Base-by-base conservation (phyloP, 2,113 vertebrate genomes). In the Phylloscopus trochiloides region DNA sequence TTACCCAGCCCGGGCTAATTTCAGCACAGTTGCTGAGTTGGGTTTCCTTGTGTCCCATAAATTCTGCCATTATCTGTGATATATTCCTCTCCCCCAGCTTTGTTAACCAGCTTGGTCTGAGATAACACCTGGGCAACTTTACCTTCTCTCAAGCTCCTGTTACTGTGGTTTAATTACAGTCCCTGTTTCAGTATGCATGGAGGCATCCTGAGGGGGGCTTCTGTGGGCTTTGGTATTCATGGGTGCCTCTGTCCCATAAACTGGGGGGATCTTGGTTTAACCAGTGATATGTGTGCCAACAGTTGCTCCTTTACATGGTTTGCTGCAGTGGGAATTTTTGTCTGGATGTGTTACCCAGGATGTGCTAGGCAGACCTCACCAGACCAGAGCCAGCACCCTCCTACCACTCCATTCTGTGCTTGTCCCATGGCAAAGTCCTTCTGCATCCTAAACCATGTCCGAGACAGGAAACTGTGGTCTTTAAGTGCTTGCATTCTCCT, bases 1-100 rank as follows among this genome's bases (percentile, higher is more conserved):
- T 68, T 43, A 51, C 7, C 51, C 1, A 0, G 13, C 31, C 10
- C 0, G 0, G 20, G 31, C 10, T 50, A 32, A 54, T 83, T 62
- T 76, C 72, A 68, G 32, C 17, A 43, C 17, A 32, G 7, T 12
- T 51, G 7, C 21, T 59, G 62, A 52, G 21, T 2, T 51, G 17
- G 14, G 32, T 76, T 76, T 68, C 21, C 36, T 32, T 32, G 36
- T 26, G 32, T 26, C 7, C 11, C 32, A 52, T 51, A 36, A 86
- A 52, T 86, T 68, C 54, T 76, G 83, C 62, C 45, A 45, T 59
- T 59, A 32, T 45, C 38, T 45, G 32, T 12, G 17, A 59, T 4
- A 32, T 2, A 18, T 28, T 67, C 72, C 17, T 58, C 36, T 67
- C 25, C 11, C 43, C 6, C 20, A 43, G 10, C 17, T 17, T 43